phyloP scores from a whole-genome alignment of 2,113 vertebrate genomes.

The Columbina picui region DNA sequence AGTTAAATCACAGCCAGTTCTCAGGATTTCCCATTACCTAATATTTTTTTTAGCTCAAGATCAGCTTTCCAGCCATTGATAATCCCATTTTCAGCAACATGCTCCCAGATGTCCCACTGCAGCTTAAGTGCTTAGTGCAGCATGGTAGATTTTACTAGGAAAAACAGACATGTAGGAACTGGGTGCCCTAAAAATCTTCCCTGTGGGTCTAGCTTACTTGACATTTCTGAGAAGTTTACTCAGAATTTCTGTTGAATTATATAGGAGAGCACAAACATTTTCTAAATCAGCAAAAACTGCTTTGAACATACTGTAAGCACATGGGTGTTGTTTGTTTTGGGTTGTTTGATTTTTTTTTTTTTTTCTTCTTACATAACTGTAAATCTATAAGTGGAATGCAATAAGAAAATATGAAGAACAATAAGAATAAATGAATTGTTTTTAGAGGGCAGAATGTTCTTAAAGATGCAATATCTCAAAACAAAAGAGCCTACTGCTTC shows the following conservation, averaged over 20 bases:
- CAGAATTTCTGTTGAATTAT: not conserved
- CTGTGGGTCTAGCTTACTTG: not conserved
- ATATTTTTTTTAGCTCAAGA: not conserved
- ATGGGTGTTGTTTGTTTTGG: not conserved
- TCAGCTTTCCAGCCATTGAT: slow-evolving; percentile 9
- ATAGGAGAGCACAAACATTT: not conserved
- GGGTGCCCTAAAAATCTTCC: not conserved
- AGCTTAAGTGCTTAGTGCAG: not conserved
- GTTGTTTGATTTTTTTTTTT: not conserved
- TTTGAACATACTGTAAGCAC: not conserved
- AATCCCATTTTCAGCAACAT: slow-evolving; percentile 16
- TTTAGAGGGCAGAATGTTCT: not conserved
- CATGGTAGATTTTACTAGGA: not conserved
- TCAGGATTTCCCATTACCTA: not conserved
- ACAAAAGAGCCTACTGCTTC: not conserved
- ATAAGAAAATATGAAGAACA: not conserved
- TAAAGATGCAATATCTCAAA: not conserved
- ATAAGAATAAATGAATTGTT: not conserved
- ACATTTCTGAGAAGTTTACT: not conserved
- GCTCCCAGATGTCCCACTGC: not conserved
- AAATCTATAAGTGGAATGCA: not conserved
- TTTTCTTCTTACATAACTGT: not conserved
- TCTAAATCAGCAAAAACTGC: not conserved
- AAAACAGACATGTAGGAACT: not conserved
- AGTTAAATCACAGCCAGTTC: not conserved